These are phyloP conservation scores for Melanostoma mellinum DNA, from an alignment of 2,888 invertebrate species.

Conservation along the genomic window DNA sequence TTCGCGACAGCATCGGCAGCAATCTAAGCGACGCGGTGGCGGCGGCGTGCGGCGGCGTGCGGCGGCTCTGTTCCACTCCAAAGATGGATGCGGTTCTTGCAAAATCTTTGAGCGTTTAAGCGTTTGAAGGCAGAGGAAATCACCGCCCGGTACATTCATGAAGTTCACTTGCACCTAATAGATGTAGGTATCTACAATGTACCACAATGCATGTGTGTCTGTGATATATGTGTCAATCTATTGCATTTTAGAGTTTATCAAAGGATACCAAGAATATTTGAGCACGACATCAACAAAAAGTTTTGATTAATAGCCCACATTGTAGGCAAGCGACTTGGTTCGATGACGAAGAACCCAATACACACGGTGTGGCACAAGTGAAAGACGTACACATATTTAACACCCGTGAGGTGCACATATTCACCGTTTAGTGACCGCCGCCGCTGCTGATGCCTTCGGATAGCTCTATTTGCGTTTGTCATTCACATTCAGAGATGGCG, in stretches of 20 bases:
- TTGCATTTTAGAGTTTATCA: conserved; percentile 54
- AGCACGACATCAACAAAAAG: conserved; percentile 47
- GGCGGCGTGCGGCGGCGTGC: not conserved
- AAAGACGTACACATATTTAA: conserved; percentile 70
- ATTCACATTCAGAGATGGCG: conserved; percentile 44
- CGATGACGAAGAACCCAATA: conserved; percentile 1
- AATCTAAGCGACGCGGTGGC: not conserved
- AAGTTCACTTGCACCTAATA: conserved; percentile 13
- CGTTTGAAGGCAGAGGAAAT: conserved; percentile 13
- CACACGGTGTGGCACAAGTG: conserved; percentile 4
- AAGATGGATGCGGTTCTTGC: conserved; percentile 56
- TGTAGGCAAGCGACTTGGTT: conserved; percentile 21
- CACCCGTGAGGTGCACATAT: conserved; percentile 67
- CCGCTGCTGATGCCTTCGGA: conserved; percentile 22
- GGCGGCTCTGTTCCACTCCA: conserved; percentile 10
- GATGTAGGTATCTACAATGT: not conserved
- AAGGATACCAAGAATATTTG: conserved; percentile 39
- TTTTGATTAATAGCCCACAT: conserved; percentile 62
- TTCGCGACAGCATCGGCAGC: conserved; percentile 47
- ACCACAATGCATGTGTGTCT: not conserved
- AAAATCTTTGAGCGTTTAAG: conserved; percentile 35
- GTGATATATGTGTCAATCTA: conserved; percentile 71
- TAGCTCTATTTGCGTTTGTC: conserved; percentile 72
- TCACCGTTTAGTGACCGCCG: conserved; percentile 68
- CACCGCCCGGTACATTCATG: conserved; percentile 19